Evolutionary conservation across 1,140 invertebrate species (phyloP), one percentile per base, ranked within the genome.

Genomic region (Drosophila saltans): DNA sequence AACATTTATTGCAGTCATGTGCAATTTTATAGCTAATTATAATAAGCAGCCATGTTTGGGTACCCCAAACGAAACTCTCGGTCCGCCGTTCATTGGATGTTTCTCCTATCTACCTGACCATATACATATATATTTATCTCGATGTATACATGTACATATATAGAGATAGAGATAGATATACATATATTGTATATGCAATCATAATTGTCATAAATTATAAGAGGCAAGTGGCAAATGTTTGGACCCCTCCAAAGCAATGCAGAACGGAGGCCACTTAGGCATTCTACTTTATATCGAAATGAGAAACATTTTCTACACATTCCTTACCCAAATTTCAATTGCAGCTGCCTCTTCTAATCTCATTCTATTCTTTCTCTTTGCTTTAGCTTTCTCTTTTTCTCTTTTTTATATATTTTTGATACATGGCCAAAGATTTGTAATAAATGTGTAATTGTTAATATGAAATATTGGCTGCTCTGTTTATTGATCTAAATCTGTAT

Each of bases 1-100:
- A 89, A 80, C 84, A 84, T 88, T 88, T 88, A 88, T 88, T 88
- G 84, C 84, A 88, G 84, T 89, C 84, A 80, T 78, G 74, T 84
- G 80, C 84, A 88, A 89, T 89, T 78, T 84, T 78, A 78, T 71
- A 78, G 70, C 84, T 88, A 88, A 88, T 88, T 88, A 88, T 88
- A 88, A 89, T 88, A 75, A 83, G 59, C 75, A 88, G 63, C 69
- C 71, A 36, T 69, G 60, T 76, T 60, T 30, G 45, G 24, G 10
- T 45, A 52, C 33, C 52, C 33, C 52, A 40, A 41, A 40, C 56
- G 64, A 43, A 59, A 56, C 45, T 61, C 61, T 55, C 36, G 26
- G 45, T 79, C 72, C 69, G 41, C 48, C 58, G 6, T 36, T 6
- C 33, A 7, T 36, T 36, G 6, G 6, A 36, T 36, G 5, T 40